Base-by-base conservation (phyloP, 2,888 invertebrate genomes). In the Corythucha ciliata region DNA sequence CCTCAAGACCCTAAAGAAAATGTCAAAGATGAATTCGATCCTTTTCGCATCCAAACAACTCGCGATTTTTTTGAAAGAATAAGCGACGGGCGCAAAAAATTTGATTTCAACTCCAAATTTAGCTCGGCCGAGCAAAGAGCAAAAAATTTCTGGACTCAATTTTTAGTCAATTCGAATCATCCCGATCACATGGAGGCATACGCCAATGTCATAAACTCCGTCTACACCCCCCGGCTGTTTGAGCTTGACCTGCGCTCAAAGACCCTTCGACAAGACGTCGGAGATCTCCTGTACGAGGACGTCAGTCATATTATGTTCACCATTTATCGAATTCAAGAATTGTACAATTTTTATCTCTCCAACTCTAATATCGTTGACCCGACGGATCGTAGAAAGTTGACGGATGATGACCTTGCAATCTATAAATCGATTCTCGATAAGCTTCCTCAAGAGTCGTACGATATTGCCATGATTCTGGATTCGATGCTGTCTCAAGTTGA, bases 391-490 rank as follows among this genome's bases (percentile, higher is more conserved):
- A 26, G 34, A 14, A 36, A 22, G 12, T 20, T 29, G 2, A 22
- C 10, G 18, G 36, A 34, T 14, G 21, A 27, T 8, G 37, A 37
- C 8, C 25, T 45, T 4, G 29, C 29, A 22, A 10, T 51, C 14
- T 51, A 51, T 22, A 33, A 18, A 12, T 18, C 45, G 12, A 51
- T 51, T 8, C 26, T 45, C 37, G 29, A 51, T 18, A 1, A 37
- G 3, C 18, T 51, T 8, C 51, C 51, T 4, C 44, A 20, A 4
- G 51, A 45, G 24, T 36, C 37, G 4, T 26, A 45, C 29, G 51
- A 41, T 6, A 21, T 51, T 2, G 37, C 51, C n/a, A 44, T 51
- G 37, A 45, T 51, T 29, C 16, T 51, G 16, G 51, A 51, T 22
- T 37, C 51, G 2, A 12, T 51, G n/a, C 25, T 51, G 4, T 16